A percentile compares a stretch with the other conserved stretches of the same genome.
These are phyloP conservation scores for Asarcornis scutulata DNA, from an alignment of 2,113 vertebrate species.

Conservation along the genomic window DNA sequence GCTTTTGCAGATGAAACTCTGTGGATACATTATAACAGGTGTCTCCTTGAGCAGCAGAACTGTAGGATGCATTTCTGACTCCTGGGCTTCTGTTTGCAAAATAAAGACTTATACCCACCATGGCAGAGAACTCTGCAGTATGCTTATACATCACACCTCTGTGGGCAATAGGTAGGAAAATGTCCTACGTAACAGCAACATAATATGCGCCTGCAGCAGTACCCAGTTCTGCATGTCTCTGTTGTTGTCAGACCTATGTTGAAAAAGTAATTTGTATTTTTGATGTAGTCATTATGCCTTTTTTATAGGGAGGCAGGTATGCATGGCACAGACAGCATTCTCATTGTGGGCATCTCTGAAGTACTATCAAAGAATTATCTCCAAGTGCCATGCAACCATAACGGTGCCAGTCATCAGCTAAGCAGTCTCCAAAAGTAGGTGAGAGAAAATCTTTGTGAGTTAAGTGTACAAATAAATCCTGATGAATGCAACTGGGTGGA, in stretches of 20 bases:
- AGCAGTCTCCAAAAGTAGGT: neutral
- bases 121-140: neutral
- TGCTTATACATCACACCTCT: neutral
- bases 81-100: neutral
- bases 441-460: neutral
- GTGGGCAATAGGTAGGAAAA: neutral
- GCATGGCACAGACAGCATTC: neutral
- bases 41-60: neutral
- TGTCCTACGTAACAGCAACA: neutral
- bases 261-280: neutral
- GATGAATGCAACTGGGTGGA: neutral
- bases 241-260: neutral
- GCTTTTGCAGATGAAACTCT: neutral
- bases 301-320: neutral
- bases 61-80: neutral
- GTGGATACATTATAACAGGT: neutral
- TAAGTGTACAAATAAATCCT: neutral
- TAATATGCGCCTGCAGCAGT: neutral
- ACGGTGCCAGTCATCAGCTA: neutral
- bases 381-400: neutral
- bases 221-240: rapidly evolving
- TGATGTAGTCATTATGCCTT: neutral
- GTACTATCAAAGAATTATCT: neutral
- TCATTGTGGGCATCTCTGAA: neutral
- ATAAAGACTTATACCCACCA: neutral